Conservation (phyloP, 2,113 vertebrate genomes). For the Pycnonotus jocosus region DNA sequence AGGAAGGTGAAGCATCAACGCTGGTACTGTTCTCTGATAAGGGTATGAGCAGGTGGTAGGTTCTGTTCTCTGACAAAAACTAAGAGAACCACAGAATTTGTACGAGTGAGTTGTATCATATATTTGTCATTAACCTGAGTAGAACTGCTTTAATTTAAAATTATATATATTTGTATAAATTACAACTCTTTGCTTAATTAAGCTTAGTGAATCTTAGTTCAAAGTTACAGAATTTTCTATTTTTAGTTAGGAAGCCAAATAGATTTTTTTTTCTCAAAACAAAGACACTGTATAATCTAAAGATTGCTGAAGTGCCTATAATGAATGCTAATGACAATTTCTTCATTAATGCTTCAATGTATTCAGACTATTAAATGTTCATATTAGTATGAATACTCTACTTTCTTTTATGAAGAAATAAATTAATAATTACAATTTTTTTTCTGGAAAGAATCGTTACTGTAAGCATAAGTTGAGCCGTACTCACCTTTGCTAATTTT, state of each 20-base stretch:
- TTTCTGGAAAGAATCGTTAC: neutral
- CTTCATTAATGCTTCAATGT: neutral
- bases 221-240: neutral
- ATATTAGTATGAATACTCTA: neutral
- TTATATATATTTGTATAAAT: neutral
- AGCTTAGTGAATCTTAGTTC: neutral
- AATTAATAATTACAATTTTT: neutral
- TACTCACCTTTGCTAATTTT: neutral
- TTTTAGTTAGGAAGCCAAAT: neutral
- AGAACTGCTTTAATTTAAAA: neutral
- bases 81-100: neutral
- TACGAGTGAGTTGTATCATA: neutral
- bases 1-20: neutral
- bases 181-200: neutral
- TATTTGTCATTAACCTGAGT: neutral
- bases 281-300: neutral
- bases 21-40: neutral
- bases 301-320: neutral
- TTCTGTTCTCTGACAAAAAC: neutral
- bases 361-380: fast-evolving
- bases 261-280: neutral
- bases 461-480: neutral
- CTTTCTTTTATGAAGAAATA: neutral
- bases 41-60: neutral
- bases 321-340: neutral